These are phyloP conservation scores for Macrotis lagotis DNA, from an alignment of 2,113 vertebrate genomes.

Conservation along the genomic window DNA sequence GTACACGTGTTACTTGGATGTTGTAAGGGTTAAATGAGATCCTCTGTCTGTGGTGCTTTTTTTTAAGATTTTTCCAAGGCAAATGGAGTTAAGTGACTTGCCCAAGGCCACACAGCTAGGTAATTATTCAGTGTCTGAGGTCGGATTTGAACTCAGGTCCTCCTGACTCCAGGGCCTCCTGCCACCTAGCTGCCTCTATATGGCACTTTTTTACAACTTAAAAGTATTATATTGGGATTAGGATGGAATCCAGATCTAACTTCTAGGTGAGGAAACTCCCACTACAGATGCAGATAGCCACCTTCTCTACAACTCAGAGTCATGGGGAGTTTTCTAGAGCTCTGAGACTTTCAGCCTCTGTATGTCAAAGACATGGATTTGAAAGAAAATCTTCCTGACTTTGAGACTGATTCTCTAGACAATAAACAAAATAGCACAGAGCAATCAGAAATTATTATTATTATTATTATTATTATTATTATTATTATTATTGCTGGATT, in stretches of 20 bases:
- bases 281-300: neutral
- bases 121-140: no score
- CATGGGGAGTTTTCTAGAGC: neutral
- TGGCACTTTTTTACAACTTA: neutral
- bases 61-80: no score
- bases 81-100: no score
- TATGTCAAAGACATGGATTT: neutral
- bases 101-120: no score
- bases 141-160: no score
- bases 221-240: neutral
- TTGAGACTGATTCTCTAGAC: neutral
- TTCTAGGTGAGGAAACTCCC: neutral
- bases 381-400: neutral
- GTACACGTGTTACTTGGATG: neutral
- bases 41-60: no score
- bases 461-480: neutral
- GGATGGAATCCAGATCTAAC: neutral
- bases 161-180: no score
- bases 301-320: neutral
- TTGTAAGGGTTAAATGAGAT: neutral
- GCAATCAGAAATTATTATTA: neutral
- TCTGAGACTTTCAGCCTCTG: neutral
- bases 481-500: neutral
- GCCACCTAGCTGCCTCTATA: no score
- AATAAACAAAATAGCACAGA: neutral